phyloP scores from a whole-genome alignment of 2,888 invertebrate species.

The Geophilus truncorum region DNA sequence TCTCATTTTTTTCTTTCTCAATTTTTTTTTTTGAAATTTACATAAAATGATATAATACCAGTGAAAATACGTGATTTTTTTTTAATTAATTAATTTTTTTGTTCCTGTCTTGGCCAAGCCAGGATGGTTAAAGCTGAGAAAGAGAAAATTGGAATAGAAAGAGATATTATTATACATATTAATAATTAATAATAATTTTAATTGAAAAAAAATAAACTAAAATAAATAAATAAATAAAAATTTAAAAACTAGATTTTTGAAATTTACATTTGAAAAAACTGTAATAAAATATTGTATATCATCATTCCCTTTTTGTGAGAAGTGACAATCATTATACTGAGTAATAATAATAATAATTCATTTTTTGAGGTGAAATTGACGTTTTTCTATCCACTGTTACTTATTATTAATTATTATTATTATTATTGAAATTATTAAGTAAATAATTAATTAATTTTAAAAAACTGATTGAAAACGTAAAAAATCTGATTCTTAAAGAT shows the following conservation, averaged over 20 bases:
- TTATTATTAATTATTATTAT: neutral
- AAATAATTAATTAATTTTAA: neutral
- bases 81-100: slow-evolving; percentile 14
- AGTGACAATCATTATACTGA: neutral
- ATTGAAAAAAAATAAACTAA: no score
- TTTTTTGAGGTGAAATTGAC: neutral
- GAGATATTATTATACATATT: neutral
- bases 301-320: neutral
- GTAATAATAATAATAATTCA: neutral
- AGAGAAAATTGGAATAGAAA: neutral
- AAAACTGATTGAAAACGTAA: neutral
- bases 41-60: neutral
- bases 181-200: neutral
- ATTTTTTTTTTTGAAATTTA: neutral
- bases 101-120: slow-evolving; percentile 25
- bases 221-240: no score
- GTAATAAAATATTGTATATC: neutral
- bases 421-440: neutral
- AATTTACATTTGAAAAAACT: neutral
- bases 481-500: neutral
- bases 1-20: neutral
- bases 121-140: neutral
- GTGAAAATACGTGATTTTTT: slow-evolving; percentile 7
- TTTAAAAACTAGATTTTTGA: neutral
- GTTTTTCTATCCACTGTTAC: neutral